phyloP scores from a whole-genome alignment of 2,888 invertebrate genomes.

The Aphidoletes aphidimyza region DNA sequence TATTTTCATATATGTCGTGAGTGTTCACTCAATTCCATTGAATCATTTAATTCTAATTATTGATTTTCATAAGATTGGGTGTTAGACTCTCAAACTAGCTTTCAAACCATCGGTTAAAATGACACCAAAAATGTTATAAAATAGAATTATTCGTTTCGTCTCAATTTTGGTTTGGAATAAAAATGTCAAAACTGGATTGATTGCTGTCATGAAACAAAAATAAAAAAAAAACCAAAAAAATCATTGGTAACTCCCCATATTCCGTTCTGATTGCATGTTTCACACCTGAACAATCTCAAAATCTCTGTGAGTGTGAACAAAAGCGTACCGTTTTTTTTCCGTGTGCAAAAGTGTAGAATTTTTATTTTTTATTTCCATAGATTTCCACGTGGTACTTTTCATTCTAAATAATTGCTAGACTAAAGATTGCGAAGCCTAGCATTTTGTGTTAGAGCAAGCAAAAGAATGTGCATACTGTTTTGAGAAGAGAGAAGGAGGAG shows the following conservation, averaged over 20 bases:
- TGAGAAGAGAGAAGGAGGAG: background rate
- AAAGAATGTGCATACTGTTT: background rate
- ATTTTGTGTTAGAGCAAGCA: too few relatives aligned
- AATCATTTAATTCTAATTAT: background rate
- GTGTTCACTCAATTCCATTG: background rate
- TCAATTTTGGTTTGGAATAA: background rate
- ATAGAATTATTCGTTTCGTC: too few relatives aligned
- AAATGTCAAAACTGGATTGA: conserved; percentile 31
- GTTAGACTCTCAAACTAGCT: background rate
- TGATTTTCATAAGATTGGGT: conserved; percentile 7
- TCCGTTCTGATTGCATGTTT: conserved; percentile 4
- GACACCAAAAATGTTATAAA: background rate
- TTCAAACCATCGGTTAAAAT: background rate
- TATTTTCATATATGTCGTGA: background rate
- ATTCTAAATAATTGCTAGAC: conserved; percentile 41
- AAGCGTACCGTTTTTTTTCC: too few relatives aligned
- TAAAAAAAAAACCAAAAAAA: too few relatives aligned
- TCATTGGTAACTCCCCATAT: background rate
- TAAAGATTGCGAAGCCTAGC: background rate
- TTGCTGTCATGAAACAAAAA: background rate
- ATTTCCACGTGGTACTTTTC: background rate
- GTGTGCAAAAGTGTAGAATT: background rate
- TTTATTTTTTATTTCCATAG: background rate
- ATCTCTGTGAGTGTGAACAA: background rate
- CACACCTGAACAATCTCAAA: conserved; percentile 14